phyloP scores from a whole-genome alignment of 1,140 invertebrate genomes.

The Lepidotrigona ventralis region DNA sequence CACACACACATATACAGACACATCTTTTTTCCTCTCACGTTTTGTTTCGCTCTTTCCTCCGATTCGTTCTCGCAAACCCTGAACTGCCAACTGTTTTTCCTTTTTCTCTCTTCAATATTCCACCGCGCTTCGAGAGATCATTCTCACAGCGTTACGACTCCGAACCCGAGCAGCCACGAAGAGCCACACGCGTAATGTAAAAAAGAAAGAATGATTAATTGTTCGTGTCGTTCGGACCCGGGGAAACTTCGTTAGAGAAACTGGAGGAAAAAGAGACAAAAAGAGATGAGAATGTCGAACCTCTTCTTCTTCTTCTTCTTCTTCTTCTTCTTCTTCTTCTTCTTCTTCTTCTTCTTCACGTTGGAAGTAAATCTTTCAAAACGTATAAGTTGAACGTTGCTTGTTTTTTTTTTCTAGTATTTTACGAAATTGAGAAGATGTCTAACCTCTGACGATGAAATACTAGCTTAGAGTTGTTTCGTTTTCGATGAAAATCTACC shows the following conservation, averaged over 20 bases:
- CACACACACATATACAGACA: too few relatives aligned
- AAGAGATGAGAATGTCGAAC: neutral
- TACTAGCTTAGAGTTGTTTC: too few relatives aligned
- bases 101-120: neutral
- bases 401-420: too few relatives aligned
- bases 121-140: neutral
- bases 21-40: slow-evolving; percentile 25
- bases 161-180: neutral
- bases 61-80: neutral
- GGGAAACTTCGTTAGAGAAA: neutral
- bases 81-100: neutral
- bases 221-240: neutral
- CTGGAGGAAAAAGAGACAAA: neutral
- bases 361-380: neutral
- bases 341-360: neutral
- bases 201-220: slow-evolving; percentile 2
- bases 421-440: too few relatives aligned
- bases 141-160: neutral
- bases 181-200: too few relatives aligned
- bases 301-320: too few relatives aligned
- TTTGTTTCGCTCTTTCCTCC: slow-evolving; percentile 12
- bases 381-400: neutral
- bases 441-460: too few relatives aligned
- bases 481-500: too few relatives aligned
- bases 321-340: neutral